Conservation (phyloP, 2,797 vertebrate genomes). For the Hirundo rustica region DNA sequence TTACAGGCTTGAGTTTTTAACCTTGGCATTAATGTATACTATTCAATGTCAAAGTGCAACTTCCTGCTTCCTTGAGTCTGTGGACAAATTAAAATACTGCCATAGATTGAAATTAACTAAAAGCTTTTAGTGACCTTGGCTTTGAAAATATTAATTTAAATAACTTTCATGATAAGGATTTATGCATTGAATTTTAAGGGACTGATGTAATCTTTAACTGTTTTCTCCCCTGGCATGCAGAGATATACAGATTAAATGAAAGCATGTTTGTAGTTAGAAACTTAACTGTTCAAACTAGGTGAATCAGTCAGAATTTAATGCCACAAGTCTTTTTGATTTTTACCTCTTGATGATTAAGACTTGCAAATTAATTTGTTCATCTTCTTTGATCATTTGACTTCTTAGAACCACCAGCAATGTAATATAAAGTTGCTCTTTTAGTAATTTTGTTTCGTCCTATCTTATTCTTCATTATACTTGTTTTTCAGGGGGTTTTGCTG, state of each 20-base stretch:
- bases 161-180: slow-evolving; percentile 12
- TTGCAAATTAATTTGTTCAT: background rate
- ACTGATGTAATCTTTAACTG: slow-evolving; percentile 4
- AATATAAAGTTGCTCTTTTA: background rate
- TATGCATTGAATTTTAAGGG: background rate
- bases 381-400: background rate
- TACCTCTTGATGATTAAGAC: background rate
- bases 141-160: slow-evolving; percentile 47
- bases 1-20: slow-evolving; percentile 5
- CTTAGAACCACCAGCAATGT: background rate
- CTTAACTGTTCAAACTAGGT: background rate
- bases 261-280: background rate
- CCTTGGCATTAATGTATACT: slow-evolving; percentile 17
- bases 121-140: slow-evolving; percentile 40
- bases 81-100: slow-evolving; percentile 16
- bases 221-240: background rate
- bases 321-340: background rate
- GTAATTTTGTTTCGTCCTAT: background rate
- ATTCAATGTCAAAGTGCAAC: slow-evolving; percentile 13
- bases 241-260: background rate
- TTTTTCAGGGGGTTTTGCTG: background rate
- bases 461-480: background rate
- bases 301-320: background rate
- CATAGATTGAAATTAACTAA: slow-evolving; percentile 24
- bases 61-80: slow-evolving; percentile 30